Base-by-base conservation (phyloP, 2,797 vertebrate species). In the Morus bassanus region DNA sequence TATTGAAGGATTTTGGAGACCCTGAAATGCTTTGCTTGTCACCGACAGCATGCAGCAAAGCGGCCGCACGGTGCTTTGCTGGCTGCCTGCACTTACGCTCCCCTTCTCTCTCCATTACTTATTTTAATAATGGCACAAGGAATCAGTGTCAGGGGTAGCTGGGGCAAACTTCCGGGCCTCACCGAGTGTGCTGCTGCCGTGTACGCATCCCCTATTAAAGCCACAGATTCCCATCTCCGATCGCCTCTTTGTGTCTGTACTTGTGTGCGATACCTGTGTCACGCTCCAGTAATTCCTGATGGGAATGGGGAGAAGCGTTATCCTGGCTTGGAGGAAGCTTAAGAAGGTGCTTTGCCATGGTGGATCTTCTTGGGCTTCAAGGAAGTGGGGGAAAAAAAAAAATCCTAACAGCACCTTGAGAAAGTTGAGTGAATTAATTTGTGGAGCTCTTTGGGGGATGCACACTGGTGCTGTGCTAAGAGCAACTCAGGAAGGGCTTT, bases 151-250 rank as follows among this genome's bases (percentile, higher is more conserved):
- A 27, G 69, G 35, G 19, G 39, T 21, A 57, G 82, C 63, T 3
- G 68, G 84, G 80, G 67, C 48, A 28, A 93, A 93, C 69, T 61
- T 33, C 45, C 31, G 70, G 84, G 88, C 88, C 82, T 57, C 57
- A 10, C 39, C 2, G 46, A 74, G 21, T 0, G 23, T 10, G 50
- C 56, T 25, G 87, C 37, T 35, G 33, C 67, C 2, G 10, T 54
- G 69, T 48, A 13, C 6, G 45, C 60, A 33, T 86, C 91, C 57
- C 85, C n/a, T 67, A 95, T 95, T 95, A 95, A 96, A 97, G 75
- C 39, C 81, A 14, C 33, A 95, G 94, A 96, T 96, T 91, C 89
- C 79, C 93, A 96, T 96, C 92, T 95, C 74, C 2, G 35, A 92
- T 86, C 50, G 79, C 76, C 82, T 96, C 83, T 94, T 84, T 90